These are phyloP conservation scores for Onychomys arenicola DNA, from an alignment of 2,797 vertebrate species.

Conservation along the genomic window DNA sequence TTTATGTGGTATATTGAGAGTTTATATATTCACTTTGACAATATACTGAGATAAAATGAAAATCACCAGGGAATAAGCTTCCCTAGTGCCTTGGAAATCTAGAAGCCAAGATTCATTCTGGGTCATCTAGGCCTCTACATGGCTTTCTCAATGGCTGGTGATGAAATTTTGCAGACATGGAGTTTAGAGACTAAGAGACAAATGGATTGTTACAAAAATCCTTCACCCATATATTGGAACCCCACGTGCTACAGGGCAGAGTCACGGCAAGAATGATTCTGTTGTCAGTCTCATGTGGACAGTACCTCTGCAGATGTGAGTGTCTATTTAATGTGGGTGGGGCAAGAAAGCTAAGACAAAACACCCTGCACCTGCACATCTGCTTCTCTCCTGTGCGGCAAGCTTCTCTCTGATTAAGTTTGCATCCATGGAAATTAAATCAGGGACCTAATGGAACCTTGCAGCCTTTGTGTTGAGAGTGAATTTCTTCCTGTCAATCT, in stretches of 20 bases:
- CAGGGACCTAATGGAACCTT: constrained; percentile 70
- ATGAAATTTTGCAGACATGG: background rate
- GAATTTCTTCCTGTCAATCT: constrained; percentile 71
- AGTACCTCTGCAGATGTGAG: background rate
- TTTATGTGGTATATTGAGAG: background rate
- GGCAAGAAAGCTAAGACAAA: constrained; percentile 4
- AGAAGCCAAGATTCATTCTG: background rate
- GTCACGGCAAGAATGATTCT: background rate
- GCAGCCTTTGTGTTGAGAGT: constrained; percentile 25
- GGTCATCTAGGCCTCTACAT: background rate
- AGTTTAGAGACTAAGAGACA: constrained; percentile 7
- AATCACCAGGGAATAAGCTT: background rate
- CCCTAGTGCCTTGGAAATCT: background rate
- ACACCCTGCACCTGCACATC: background rate
- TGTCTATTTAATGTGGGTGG: background rate
- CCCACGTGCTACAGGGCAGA: background rate
- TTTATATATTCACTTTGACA: background rate
- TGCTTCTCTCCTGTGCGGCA: background rate
- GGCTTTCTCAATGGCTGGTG: background rate
- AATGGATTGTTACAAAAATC: background rate
- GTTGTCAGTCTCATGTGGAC: background rate
- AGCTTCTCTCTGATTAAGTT: constrained; percentile 71
- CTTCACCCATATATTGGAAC: background rate
- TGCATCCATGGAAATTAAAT: constrained; percentile 73
- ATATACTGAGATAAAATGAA: background rate